A percentile compares a stretch with the other conserved stretches of the same genome.
phyloP scores from a whole-genome alignment of 1,140 invertebrate species.

The Ooceraea biroi region DNA sequence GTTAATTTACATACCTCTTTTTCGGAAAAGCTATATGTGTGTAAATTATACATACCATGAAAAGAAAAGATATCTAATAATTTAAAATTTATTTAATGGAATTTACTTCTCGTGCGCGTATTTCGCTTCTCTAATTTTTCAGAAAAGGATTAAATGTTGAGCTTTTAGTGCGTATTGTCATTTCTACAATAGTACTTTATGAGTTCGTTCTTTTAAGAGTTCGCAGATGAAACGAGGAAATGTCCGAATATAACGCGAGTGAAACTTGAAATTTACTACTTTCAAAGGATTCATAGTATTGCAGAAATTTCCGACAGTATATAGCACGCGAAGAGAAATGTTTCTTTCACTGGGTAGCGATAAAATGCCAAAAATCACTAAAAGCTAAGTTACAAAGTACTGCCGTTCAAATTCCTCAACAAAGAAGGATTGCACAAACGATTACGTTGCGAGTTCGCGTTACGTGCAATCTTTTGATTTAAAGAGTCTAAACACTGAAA shows the following conservation, averaged over 20 bases:
- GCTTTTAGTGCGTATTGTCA: constrained; percentile 7
- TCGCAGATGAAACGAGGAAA: constrained; percentile 2
- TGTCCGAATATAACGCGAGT: not conserved
- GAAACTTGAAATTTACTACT: constrained; percentile 47
- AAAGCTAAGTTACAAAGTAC: not conserved
- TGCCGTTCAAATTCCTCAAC: not conserved
- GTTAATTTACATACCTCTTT: not conserved
- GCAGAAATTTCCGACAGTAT: constrained; percentile 18
- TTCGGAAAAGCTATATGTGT: no score
- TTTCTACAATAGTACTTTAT: constrained; percentile 12
- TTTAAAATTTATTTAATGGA: constrained; percentile 1
- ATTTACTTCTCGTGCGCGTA: constrained; percentile 2
- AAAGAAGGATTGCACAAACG: not conserved
- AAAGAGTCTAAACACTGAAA: constrained; percentile 5
- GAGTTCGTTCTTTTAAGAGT: not conserved
- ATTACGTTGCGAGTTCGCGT: not conserved
- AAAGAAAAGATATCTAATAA: not conserved
- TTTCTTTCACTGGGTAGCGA: not conserved
- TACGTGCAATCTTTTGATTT: not conserved
- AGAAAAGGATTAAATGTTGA: constrained; percentile 27
- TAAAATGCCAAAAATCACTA: not conserved
- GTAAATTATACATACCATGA: not conserved
- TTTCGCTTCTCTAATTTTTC: not conserved
- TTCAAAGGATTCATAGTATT: constrained; percentile 11
- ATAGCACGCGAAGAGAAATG: not conserved